phyloP scores from a whole-genome alignment of 1,140 invertebrate genomes.

The Trichomalopsis sarcophagae region DNA sequence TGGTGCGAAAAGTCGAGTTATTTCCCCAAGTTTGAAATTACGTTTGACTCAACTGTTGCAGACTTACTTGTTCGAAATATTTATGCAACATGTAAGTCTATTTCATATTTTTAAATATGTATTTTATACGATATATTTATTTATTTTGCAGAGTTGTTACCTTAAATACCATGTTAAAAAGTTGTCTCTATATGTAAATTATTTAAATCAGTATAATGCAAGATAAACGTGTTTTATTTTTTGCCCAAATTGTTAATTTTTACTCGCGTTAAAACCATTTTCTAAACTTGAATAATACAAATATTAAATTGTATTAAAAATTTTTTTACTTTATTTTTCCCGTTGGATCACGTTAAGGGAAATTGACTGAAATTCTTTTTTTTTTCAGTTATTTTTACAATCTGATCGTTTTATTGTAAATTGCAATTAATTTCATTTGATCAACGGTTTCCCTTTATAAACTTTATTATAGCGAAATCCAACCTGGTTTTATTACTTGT shows the following conservation, averaged over 20 bases:
- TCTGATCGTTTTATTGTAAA: background rate
- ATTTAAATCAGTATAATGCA: conserved; percentile 40
- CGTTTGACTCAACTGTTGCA: conserved; percentile 43
- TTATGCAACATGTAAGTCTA: conserved; percentile 37
- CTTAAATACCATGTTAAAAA: conserved; percentile 46
- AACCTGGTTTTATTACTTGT: conserved; percentile 19
- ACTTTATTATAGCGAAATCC: conserved; percentile 25
- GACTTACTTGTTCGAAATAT: conserved; percentile 39
- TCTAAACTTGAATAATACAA: background rate
- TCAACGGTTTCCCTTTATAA: background rate
- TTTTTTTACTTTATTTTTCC: conserved; percentile 22
- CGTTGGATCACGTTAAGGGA: background rate
- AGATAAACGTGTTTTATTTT: conserved; percentile 34
- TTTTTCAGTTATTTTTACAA: background rate
- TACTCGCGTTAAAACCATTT: background rate
- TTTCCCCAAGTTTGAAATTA: conserved; percentile 20
- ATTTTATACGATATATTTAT: conserved; percentile 53
- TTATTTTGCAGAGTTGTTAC: conserved; percentile 51
- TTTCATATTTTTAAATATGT: conserved; percentile 52
- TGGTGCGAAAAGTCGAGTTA: background rate
- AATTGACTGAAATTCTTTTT: background rate
- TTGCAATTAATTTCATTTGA: conserved; percentile 11
- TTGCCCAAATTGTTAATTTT: conserved; percentile 14
- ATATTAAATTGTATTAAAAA: conserved; percentile 10
- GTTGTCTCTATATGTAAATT: conserved; percentile 43